Evolutionary conservation across 2,113 vertebrate genomes (phyloP).

Genomic region (Amia ocellicauda): DNA sequence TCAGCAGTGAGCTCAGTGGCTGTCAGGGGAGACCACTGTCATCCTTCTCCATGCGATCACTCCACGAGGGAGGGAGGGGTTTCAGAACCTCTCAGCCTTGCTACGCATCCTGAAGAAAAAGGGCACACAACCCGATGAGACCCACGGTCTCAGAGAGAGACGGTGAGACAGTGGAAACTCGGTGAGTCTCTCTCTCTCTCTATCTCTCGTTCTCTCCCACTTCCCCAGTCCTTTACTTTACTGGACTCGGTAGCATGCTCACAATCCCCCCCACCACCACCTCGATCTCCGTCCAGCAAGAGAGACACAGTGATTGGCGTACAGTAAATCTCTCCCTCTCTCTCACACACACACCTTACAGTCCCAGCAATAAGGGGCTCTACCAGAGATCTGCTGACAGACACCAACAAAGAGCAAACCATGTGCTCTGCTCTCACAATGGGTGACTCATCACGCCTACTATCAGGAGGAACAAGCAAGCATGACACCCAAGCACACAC

Average conservation of each 20-base stretch:
- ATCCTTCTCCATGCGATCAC: no score
- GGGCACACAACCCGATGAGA: no score
- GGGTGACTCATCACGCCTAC: background rate
- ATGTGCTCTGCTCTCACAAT: constrained; percentile 21
- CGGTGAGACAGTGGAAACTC: no score
- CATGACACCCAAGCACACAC: background rate
- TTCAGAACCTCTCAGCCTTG: no score
- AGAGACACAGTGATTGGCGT: background rate
- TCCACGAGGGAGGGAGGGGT: no score
- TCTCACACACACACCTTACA: constrained; percentile 16
- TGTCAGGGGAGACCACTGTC: no score
- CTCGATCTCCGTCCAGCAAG: background rate
- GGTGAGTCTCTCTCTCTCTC: background rate
- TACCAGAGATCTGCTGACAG: constrained; percentile 14
- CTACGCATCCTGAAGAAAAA: no score
- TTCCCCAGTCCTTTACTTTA: background rate
- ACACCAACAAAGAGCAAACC: constrained; percentile 18
- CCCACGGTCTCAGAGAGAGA: no score
- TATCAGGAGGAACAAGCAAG: no score
- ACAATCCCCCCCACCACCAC: background rate
- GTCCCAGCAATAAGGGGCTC: constrained; percentile 50
- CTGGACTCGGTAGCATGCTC: background rate
- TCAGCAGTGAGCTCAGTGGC: no score
- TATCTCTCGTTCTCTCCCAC: background rate
- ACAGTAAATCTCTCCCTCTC: no score